Base-by-base conservation (phyloP, 2,797 vertebrate genomes). In the Pygocentrus nattereri region DNA sequence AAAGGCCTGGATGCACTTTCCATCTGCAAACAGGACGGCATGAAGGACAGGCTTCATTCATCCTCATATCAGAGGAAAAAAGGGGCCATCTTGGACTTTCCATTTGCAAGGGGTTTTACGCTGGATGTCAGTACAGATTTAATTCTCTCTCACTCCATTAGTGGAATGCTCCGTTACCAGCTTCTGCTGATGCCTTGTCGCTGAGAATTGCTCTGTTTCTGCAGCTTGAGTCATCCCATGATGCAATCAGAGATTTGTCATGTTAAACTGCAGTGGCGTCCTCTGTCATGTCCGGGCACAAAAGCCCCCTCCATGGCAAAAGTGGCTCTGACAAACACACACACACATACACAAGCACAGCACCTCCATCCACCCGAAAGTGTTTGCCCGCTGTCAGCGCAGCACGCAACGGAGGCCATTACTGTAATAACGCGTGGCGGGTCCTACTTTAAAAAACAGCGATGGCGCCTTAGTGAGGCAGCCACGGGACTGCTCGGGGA, bases 371-470 rank as follows among this genome's bases (percentile, higher is more conserved):
- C 67, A 47, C 34, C 59, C 50, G 59, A 58, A 78, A 88, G 74
- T 78, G 50, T 86, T 84, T 38, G 82, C 56, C 38, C 47, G 77
- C 59, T 56, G 61, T 84, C 77, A 74, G 50, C 25, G 50, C 54
- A 13, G 50, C 70, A 83, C 21, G 76, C 41, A 52, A 79, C n/a
- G 3, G 58, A 69, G 76, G 76, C 78, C 80, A 84, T 83, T 82
- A 85, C 85, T 34, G 76, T 81, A 85, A 86, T 80, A 84, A 78
- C 12, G 54, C 54, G 13, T 27, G 68, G 64, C 52, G 75, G 75
- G 74, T 52, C 49, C 67, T 30, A 64, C 76, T 79, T 79, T 82
- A 76, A 84, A 75, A 84, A 82, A 59, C 65, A 3, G 62, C 70
- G 50, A 65, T 47, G 74, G 74, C 64, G 75, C 41, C 79, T 77